Conservation (phyloP, 2,888 invertebrate species). For the Hypomecis punctinalis region DNA sequence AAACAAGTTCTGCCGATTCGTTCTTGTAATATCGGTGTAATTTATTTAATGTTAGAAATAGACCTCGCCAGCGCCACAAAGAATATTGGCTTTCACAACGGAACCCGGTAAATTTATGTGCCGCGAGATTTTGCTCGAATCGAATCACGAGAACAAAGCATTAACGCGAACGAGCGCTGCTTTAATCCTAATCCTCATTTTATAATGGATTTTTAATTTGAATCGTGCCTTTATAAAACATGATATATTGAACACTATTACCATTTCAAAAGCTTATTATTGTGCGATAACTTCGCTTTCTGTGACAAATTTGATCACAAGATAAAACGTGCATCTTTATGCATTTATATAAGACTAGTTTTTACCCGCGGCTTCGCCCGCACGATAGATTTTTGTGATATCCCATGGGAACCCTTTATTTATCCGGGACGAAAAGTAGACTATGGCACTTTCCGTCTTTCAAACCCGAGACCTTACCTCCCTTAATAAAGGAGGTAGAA, state of each 20-base stretch:
- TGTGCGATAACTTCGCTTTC: conserved; percentile 2
- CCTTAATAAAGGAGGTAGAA: too few species aligned
- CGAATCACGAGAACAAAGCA: conserved; percentile 70
- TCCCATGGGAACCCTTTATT: too few species aligned
- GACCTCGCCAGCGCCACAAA: conserved; percentile 79
- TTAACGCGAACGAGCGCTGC: conserved; percentile 50
- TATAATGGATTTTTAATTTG: conserved; percentile 34
- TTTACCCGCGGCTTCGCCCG: too few species aligned
- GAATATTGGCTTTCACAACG: conserved; percentile 85
- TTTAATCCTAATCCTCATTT: conserved; percentile 19
- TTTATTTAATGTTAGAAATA: conserved; percentile 85
- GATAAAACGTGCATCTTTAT: conserved; percentile 1
- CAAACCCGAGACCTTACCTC: too few species aligned
- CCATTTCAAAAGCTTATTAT: conserved; percentile 11
- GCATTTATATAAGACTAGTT: conserved; percentile 1
- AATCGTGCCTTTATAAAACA: conserved; percentile 28
- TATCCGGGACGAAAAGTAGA: too few species aligned
- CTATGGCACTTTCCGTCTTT: too few species aligned
- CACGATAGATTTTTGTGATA: too few species aligned
- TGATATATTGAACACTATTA: conserved; percentile 10
- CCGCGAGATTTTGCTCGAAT: conserved; percentile 73
- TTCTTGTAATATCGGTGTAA: conserved; percentile 83
- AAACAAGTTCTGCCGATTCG: conserved; percentile 76
- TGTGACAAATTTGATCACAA: conserved; percentile 6
- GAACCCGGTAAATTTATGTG: conserved; percentile 81